Evolutionary conservation across 2,797 vertebrate genomes (phyloP).

Genomic region (Phataginus tricuspis): DNA sequence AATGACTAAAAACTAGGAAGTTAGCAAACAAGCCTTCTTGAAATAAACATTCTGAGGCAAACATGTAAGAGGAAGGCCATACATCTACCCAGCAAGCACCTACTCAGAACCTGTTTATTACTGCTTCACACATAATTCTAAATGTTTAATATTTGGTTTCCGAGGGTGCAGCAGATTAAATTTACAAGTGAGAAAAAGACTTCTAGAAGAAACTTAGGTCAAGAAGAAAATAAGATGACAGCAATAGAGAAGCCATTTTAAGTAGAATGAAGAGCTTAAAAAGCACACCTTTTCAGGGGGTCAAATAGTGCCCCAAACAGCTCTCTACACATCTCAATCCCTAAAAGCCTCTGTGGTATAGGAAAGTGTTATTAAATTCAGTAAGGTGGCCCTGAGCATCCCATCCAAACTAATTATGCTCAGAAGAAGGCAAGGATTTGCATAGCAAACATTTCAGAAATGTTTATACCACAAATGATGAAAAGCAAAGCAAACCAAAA

Average conservation of each 20-base stretch:
- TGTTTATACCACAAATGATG: neutral
- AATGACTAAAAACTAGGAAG: neutral
- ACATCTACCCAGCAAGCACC: neutral
- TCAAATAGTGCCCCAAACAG: neutral
- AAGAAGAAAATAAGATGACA: neutral
- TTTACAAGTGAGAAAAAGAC: neutral
- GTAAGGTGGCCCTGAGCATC: neutral
- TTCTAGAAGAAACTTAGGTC: neutral
- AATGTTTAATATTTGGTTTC: neutral
- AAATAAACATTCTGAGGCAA: conserved; percentile 33
- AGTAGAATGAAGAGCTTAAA: neutral
- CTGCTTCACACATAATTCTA: neutral
- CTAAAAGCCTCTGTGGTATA: too few relatives aligned
- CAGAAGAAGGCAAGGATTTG: neutral
- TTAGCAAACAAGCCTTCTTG: neutral
- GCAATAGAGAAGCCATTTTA: neutral
- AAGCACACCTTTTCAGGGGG: neutral
- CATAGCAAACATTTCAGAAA: neutral
- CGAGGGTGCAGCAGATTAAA: neutral
- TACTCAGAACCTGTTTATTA: neutral
- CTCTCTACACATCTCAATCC: neutral
- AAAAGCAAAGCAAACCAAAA: neutral
- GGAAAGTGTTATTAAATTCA: neutral
- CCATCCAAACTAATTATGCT: neutral
- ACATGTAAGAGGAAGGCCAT: neutral